These are phyloP conservation scores for Cisticola juncidis DNA, from an alignment of 2,113 vertebrate genomes.

Conservation along the genomic window DNA sequence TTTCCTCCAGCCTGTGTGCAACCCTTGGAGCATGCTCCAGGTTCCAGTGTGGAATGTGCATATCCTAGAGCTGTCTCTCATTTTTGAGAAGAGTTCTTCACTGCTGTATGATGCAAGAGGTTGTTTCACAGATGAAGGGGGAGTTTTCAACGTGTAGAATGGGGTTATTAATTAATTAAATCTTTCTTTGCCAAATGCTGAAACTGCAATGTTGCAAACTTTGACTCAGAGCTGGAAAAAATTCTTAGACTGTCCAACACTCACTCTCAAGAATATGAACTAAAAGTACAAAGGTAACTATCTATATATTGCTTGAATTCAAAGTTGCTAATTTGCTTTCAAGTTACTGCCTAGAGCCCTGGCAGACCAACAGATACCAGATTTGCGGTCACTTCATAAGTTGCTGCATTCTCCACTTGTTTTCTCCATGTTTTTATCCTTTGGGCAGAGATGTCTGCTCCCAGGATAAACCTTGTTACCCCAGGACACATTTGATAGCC, in stretches of 20 bases:
- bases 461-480: not conserved
- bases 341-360: not conserved
- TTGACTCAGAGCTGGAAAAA: not conserved
- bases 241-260: not conserved
- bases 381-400: not conserved
- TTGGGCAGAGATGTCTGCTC: not conserved
- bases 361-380: not conserved
- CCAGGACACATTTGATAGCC: not conserved
- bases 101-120: not conserved
- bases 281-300: not conserved
- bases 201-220: not conserved
- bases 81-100: not conserved
- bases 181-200: not conserved
- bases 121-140: not conserved
- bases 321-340: not conserved
- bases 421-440: not conserved
- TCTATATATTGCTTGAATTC: not conserved
- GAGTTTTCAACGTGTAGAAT: not conserved
- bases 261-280: not conserved
- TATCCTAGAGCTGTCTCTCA: not conserved
- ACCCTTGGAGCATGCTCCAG: not conserved
- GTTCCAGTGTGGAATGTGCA: not conserved
- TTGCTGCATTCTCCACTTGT: not conserved
- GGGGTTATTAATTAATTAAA: not conserved
- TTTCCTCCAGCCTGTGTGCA: not conserved